These are phyloP conservation scores for Drosophila rufa DNA, from an alignment of 1,140 invertebrate species.

Conservation along the genomic window DNA sequence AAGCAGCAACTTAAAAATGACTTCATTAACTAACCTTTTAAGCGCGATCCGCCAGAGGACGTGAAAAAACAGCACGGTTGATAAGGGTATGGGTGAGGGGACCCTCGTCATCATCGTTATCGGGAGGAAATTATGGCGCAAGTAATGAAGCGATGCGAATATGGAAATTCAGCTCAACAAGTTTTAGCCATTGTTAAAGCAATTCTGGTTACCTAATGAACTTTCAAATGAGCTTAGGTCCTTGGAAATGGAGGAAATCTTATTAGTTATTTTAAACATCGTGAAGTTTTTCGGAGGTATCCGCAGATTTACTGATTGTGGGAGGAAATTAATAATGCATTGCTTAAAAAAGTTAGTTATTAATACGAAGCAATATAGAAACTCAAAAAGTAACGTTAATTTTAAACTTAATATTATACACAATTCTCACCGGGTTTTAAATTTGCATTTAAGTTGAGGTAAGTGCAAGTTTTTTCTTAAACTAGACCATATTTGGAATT, in stretches of 20 bases:
- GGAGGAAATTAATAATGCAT: no score
- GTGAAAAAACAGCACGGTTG: background rate
- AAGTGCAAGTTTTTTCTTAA: no score
- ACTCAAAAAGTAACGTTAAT: no score
- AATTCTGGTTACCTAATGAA: conserved; percentile 4
- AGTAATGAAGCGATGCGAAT: conserved; percentile 14
- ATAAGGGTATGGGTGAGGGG: background rate
- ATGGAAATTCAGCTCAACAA: conserved; percentile 34
- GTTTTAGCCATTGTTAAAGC: background rate
- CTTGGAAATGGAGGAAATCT: background rate
- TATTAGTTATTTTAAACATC: background rate
- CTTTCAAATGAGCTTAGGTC: background rate
- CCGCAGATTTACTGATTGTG: no score
- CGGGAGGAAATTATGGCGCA: conserved; percentile 23
- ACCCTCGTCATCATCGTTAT: conserved; percentile 7
- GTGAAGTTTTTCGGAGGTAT: background rate
- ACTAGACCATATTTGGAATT: background rate
- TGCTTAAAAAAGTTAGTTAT: no score
- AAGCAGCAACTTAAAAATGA: conserved; percentile 75
- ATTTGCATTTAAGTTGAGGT: no score
- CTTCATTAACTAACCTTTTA: conserved; percentile 76
- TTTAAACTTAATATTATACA: no score
- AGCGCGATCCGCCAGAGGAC: conserved; percentile 5
- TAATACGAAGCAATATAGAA: no score
- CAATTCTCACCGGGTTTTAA: no score